Base-by-base conservation (phyloP, 2,888 invertebrate genomes). In the Cylindroiulus punctatus region DNA sequence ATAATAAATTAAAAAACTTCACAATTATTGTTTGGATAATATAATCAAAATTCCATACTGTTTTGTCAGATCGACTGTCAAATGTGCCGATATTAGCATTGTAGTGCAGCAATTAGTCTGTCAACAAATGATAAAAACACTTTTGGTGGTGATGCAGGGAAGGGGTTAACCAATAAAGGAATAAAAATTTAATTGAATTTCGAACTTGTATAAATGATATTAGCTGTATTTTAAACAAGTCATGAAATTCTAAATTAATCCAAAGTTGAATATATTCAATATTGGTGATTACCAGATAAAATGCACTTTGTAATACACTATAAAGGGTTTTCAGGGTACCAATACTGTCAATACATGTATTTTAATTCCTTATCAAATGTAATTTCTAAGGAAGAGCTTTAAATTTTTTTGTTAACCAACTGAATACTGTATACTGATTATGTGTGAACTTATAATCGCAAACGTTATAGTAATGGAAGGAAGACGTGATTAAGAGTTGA, bases 1-100 rank as follows among this genome's bases (percentile, higher is more conserved):
- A n/a, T n/a, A 76, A 76, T 65, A 76, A 76, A 76, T 76, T 76
- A 76, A 76, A 76, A 76, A 76, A 30, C 30, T 76, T 76, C 30
- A 76, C 76, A 76, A 76, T 14, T 76, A 22, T 57, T 57, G 22
- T 57, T 57, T 8, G 22, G 22, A 7, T 22, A 57, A 57, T 57
- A 5, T 22, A 57, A 22, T 57, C 22, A 57, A 57, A n/a, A 57
- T 57, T 57, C 57, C 57, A 57, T 57, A 57, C 0, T 57, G 22
- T 57, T 3, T 22, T 22, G n/a, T 76, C 12, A 76, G 30, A 76
- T 30, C 30, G 30, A 5, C 26, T 26, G 30, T 76, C 30, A 14
- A 76, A 65, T 65, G 65, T 65, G 26, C 65, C 22, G 65, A 65
- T 65, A 65, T 22, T 65, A 22, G 65, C 65, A n/a, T 26, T 65